Percentiles rank a stretch among this genome's conserved stretches.
Evolutionary conservation across 2,113 vertebrate species (phyloP).

Genomic region (Numida meleagris): DNA sequence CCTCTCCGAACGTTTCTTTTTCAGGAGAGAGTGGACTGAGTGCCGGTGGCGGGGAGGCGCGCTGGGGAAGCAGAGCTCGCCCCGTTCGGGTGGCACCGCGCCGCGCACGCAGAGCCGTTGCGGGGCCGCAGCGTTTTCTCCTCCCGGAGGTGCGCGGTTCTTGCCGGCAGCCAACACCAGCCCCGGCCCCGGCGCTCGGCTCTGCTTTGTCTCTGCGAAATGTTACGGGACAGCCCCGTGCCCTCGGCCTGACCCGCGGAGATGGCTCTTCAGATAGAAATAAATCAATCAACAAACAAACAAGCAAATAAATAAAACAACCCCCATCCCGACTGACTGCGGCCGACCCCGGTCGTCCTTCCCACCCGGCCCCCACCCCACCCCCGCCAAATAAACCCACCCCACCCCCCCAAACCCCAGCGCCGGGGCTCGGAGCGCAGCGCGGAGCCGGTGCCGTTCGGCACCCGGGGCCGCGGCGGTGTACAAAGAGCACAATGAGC

Average conservation of each 20-base stretch:
- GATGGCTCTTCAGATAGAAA: constrained; percentile 48
- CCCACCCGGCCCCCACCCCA: neutral
- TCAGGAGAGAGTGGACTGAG: constrained; percentile 62
- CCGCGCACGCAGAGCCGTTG: constrained; percentile 65
- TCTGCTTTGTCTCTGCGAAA: constrained; percentile 79
- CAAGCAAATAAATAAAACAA: neutral
- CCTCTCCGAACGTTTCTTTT: constrained; percentile 72
- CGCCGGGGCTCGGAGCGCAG: neutral
- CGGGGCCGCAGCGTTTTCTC: constrained; percentile 65
- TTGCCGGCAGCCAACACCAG: constrained; percentile 72
- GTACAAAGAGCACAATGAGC: constrained; percentile 78
- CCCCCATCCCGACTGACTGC: constrained; percentile 42
- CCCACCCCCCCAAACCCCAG: neutral
- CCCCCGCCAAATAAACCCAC: neutral
- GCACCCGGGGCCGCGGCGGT: constrained; percentile 68
- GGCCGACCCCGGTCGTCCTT: constrained; percentile 43
- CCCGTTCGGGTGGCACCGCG: constrained; percentile 64
- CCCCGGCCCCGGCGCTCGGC: constrained; percentile 62
- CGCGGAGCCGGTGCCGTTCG: neutral
- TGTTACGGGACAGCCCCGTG: constrained; percentile 66
- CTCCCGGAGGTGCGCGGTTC: constrained; percentile 58
- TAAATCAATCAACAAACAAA: neutral
- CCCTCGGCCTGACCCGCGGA: constrained; percentile 70
- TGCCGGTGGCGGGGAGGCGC: constrained; percentile 70
- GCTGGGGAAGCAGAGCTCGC: constrained; percentile 62